Conservation (phyloP, 2,888 invertebrate species). For the Scaptodrosophila latifasciaeformis region DNA sequence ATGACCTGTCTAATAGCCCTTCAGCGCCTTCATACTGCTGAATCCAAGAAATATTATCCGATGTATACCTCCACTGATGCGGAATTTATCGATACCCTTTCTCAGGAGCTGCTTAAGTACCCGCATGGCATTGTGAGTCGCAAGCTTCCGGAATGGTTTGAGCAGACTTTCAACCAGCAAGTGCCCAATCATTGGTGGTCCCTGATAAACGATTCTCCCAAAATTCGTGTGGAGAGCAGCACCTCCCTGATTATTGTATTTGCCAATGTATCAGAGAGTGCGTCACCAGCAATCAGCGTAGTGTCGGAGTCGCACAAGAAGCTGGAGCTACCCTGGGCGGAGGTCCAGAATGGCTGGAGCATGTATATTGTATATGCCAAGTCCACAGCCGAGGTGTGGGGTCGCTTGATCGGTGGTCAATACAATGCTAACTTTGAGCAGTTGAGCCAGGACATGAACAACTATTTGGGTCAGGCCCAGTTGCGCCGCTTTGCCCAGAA, state of each 20-base stretch:
- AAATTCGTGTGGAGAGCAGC: conserved; percentile 74
- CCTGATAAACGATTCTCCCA: conserved; percentile 74
- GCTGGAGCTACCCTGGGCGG: conserved; percentile 56
- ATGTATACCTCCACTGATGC: conserved; percentile 58
- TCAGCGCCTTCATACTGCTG: conserved; percentile 51
- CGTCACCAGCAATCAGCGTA: background rate
- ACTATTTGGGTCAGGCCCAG: conserved; percentile 65
- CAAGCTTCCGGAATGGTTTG: conserved; percentile 78
- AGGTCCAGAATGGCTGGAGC: conserved; percentile 75
- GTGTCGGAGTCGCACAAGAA: conserved; percentile 6
- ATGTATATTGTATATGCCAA: conserved; percentile 80
- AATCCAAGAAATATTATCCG: conserved; percentile 54
- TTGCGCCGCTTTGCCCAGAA: conserved; percentile 52
- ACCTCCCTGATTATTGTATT: conserved; percentile 62
- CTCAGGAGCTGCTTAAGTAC: conserved; percentile 63
- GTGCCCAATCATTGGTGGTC: conserved; percentile 83
- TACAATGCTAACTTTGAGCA: conserved; percentile 79
- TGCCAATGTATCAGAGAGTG: conserved; percentile 50
- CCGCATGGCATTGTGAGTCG: conserved; percentile 79
- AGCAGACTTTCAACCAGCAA: conserved; percentile 79
- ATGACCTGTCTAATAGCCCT: conserved; percentile 68
- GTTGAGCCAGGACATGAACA: conserved; percentile 77
- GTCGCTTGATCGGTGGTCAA: conserved; percentile 79
- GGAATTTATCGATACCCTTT: conserved; percentile 67
- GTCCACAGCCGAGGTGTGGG: conserved; percentile 81